A percentile compares a stretch with the other conserved stretches of the same genome.
These are phyloP conservation scores for Melanerpes aurifrons DNA, from an alignment of 2,113 vertebrate species.

Conservation along the genomic window DNA sequence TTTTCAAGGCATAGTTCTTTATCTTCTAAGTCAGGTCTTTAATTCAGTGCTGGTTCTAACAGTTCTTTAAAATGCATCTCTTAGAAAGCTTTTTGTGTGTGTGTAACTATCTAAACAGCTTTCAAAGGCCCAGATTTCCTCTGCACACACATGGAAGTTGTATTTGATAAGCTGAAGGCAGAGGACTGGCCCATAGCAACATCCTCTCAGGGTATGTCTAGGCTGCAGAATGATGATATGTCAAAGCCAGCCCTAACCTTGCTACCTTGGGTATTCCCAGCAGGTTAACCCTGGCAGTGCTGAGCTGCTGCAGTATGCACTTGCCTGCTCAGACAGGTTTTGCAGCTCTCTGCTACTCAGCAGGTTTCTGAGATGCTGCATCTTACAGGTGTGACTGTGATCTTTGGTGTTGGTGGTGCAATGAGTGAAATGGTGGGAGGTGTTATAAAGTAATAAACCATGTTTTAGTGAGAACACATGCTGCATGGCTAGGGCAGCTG, in stretches of 20 bases:
- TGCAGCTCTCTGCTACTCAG: not conserved
- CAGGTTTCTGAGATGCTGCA: not conserved
- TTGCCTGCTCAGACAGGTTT: not conserved
- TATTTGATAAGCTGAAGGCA: not conserved
- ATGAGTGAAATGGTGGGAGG: not conserved
- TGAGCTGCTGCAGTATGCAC: not conserved
- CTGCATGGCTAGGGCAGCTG: not conserved
- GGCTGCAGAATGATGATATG: not conserved
- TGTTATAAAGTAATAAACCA: not conserved
- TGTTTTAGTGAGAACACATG: not conserved
- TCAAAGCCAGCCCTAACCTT: not conserved
- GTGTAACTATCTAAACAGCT: not conserved
- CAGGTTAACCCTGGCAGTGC: not conserved
- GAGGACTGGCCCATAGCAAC: not conserved
- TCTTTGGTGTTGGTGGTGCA: not conserved
- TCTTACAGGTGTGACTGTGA: not conserved
- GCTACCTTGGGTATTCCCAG: not conserved
- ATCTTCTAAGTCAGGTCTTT: not conserved
- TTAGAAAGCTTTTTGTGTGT: not conserved
- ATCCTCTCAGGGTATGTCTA: not conserved
- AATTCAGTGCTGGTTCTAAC: not conserved
- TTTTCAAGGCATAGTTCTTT: not conserved
- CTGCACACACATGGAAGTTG: not conserved
- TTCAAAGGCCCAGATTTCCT: not conserved
- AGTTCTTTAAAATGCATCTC: not conserved